Percentiles rank a stretch among this genome's conserved stretches.
Conservation (phyloP, 2,113 vertebrate genomes). For the Aegotheles bennettii region DNA sequence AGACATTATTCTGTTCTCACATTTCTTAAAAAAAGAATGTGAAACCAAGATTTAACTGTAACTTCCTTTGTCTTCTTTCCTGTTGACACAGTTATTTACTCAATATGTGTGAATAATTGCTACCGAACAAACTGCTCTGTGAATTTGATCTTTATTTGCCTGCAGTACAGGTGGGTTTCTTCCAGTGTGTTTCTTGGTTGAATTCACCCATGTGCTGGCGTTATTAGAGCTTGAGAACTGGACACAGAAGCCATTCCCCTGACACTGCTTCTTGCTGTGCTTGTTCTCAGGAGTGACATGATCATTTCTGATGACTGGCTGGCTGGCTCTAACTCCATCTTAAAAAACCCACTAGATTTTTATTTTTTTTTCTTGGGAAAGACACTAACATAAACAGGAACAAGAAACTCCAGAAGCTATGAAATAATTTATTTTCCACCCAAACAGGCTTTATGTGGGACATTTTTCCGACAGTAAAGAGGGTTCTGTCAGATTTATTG, state of each 20-base stretch:
- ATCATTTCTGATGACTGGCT: not conserved
- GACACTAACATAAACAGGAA: not conserved
- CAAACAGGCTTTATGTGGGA: not conserved
- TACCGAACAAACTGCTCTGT: not conserved
- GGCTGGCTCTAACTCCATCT: rapidly evolving
- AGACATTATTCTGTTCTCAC: not conserved
- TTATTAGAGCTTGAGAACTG: not conserved
- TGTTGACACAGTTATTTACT: not conserved
- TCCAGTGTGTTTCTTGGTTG: not conserved
- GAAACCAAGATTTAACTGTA: not conserved
- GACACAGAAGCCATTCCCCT: not conserved
- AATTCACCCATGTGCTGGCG: not conserved
- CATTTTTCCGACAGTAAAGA: not conserved
- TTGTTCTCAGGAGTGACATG: not conserved
- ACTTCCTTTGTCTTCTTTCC: not conserved
- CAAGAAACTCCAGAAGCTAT: not conserved
- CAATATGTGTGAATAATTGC: not conserved
- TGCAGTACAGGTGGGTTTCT: not conserved
- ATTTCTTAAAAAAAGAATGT: not conserved
- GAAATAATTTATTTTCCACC: not conserved
- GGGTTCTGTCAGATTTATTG: not conserved
- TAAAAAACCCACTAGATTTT: not conserved
- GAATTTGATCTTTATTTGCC: not conserved
- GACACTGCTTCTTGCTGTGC: not conserved
- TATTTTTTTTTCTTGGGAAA: not conserved